Base-by-base conservation (phyloP, 1,140 invertebrate species). In the Drosophila obscura region DNA sequence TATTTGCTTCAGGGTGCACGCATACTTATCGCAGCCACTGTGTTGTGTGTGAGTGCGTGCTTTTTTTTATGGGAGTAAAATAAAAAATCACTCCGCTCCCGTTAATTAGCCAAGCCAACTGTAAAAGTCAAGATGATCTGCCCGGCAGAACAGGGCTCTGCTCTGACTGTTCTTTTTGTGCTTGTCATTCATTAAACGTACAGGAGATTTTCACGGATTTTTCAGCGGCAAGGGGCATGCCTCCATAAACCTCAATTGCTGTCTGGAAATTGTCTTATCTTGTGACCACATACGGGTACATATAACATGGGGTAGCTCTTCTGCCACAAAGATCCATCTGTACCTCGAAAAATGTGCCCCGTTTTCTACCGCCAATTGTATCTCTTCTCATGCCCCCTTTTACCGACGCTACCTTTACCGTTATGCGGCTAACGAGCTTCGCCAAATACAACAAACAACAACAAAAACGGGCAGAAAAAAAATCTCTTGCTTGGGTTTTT, bases 221-320 rank as follows among this genome's bases (percentile, higher is more conserved):
- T 73, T 56, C 43, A 52, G 58, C n/a, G 7, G 2, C 2, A 26
- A 57, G 35, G 26, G 43, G 19, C 35, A 31, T 22, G 64, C 61
- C 3, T 13, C 35, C 58, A 77, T 85, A 80, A 85, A 74, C 77
- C 59, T 77, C 64, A 84, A 81, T 64, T 81, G 77, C 69, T 73
- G 73, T 43, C 72, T 85, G 64, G 35, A 1, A 77, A 83, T 73
- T 83, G 73, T 77, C 81, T 84, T 87, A 81, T 85, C 82, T 80
- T 31, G 67, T 71, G 82, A 81, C 64, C 81, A 71, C 31, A 35
- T 35, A 4, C 31, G 9, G 7, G 28, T 80, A 85, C 80, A 19
- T 19, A 19, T 19, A 84, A 73, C 71, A 68, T 80, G 19, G 19
- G 76, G 51, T 61, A 68, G 55, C 73, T 69, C 73, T 53, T 11